Conservation (phyloP, 1,140 invertebrate species). For the Homalodisca vitripennis region DNA sequence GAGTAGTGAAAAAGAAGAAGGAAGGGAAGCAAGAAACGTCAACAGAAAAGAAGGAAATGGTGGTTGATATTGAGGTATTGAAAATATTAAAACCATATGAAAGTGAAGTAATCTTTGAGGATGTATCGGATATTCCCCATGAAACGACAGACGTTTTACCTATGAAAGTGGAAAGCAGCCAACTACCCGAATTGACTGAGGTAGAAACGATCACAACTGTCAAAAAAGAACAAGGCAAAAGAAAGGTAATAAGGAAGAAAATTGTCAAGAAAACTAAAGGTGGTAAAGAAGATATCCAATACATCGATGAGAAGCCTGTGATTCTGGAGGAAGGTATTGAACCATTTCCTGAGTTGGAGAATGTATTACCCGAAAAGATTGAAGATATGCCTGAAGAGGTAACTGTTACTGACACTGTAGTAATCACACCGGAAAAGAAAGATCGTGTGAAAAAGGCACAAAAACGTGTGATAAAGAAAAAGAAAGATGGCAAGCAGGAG, state of each 20-base stretch:
- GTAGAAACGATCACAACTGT: conserved; percentile 42
- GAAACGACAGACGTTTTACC: not conserved
- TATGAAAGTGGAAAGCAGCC: not conserved
- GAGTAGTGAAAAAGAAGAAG: conserved; percentile 41
- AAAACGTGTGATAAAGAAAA: conserved; percentile 44
- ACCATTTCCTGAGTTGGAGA: conserved; percentile 16
- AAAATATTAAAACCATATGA: conserved; percentile 33
- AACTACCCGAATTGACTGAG: not conserved
- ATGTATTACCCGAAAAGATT: conserved; percentile 17
- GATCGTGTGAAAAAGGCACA: conserved; percentile 44
- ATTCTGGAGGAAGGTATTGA: conserved; percentile 12
- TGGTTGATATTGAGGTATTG: not conserved
- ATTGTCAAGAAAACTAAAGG: conserved; percentile 41
- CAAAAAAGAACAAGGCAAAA: conserved; percentile 21
- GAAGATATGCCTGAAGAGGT: conserved; percentile 42
- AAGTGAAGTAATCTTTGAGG: conserved; percentile 30
- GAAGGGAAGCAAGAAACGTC: conserved; percentile 30
- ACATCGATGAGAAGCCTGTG: conserved; percentile 29
- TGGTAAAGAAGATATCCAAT: conserved; percentile 36
- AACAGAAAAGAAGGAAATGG: not conserved
- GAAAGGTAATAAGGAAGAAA: conserved; percentile 13
- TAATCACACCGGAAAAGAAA: conserved; percentile 35
- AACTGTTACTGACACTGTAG: conserved; percentile 42
- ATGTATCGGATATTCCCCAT: conserved; percentile 32
- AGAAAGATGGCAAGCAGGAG: conserved; percentile 32